phyloP scores from a whole-genome alignment of 2,888 invertebrate species.

The Drosophila diplacantha region DNA sequence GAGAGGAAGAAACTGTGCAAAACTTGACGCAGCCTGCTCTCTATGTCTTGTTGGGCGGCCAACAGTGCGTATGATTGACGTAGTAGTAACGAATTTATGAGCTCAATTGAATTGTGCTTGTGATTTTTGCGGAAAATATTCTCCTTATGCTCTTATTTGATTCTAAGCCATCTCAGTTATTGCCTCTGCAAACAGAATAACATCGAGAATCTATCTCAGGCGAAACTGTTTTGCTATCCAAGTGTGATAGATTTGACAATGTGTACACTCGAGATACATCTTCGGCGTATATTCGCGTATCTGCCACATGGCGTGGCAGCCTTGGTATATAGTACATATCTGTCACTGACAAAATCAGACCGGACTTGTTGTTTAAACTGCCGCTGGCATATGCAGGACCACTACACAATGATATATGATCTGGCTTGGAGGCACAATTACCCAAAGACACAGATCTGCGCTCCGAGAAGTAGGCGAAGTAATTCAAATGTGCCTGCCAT shows the following conservation, averaged over 20 bases:
- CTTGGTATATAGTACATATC: constrained; percentile 45
- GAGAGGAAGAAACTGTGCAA: not conserved
- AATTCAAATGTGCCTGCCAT: constrained; percentile 38
- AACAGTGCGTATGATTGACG: constrained; percentile 48
- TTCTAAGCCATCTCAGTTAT: constrained; percentile 17
- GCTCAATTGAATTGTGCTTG: constrained; percentile 31
- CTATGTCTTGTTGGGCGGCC: constrained; percentile 13
- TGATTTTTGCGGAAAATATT: constrained; percentile 34
- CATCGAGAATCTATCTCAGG: constrained; percentile 12
- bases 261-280: constrained; percentile 39
- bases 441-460: constrained; percentile 38
- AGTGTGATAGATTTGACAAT: constrained; percentile 54
- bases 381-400: constrained; percentile 40
- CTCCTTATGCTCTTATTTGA: constrained; percentile 17
- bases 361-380: constrained; percentile 37
- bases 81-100: constrained; percentile 21
- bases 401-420: constrained; percentile 41
- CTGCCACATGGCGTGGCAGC: constrained; percentile 50
- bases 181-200: constrained; percentile 25
- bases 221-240: constrained; percentile 31
- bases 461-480: constrained; percentile 33
- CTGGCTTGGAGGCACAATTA: constrained; percentile 40
- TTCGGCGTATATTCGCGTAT: constrained; percentile 26
- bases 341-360: constrained; percentile 59
- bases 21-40: not conserved